phyloP scores from a whole-genome alignment of 1,140 invertebrate species.

The Laupala kohalensis region DNA sequence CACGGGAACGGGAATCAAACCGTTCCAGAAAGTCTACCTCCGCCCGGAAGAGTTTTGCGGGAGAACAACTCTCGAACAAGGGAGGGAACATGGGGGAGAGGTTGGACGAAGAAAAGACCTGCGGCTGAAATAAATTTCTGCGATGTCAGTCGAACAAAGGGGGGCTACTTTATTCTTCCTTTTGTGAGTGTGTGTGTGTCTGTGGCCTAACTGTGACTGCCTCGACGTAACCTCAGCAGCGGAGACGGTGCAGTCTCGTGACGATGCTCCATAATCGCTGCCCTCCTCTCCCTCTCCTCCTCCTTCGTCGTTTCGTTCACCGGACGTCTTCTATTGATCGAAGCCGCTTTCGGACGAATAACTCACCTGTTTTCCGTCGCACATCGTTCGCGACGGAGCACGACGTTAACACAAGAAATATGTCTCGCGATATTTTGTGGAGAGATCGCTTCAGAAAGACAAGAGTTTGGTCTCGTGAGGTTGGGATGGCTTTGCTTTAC shows the following conservation, averaged over 20 bases:
- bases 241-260: background rate
- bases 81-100: background rate
- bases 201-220: background rate
- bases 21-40: background rate
- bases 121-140: background rate
- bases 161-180: background rate
- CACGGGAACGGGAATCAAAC: background rate
- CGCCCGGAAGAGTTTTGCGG: background rate
- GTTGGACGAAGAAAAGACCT: no score
- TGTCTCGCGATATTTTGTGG: no score
- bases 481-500: no score
- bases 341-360: background rate
- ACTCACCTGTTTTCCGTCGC: background rate
- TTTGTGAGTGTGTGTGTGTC: background rate
- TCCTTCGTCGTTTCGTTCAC: no score
- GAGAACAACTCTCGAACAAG: background rate
- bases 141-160: background rate
- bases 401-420: background rate
- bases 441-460: no score
- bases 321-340: background rate
- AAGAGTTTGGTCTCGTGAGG: no score
- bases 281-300: no score
- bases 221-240: background rate
- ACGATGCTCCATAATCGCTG: background rate
- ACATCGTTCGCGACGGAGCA: background rate